Evolutionary conservation across 2,113 vertebrate species (phyloP).

Genomic region (Pyrgilauda ruficollis): DNA sequence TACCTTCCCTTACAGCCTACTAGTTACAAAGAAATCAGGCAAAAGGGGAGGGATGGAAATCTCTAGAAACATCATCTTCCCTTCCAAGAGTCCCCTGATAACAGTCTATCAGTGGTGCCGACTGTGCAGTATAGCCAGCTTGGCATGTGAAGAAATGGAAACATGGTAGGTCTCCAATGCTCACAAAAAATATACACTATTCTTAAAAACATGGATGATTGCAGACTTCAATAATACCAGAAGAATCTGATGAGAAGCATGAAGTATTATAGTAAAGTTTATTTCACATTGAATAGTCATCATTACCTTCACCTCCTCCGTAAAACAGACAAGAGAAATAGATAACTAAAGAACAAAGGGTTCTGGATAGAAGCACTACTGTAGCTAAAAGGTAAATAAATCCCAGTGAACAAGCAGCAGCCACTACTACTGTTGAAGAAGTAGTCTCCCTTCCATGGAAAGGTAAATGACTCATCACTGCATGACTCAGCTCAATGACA

Average conservation of each 20-base stretch:
- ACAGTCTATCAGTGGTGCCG: neutral
- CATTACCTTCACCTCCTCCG: neutral
- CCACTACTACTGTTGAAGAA: neutral
- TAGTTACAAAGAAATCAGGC: neutral
- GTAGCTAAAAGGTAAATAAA: neutral
- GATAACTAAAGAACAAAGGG: neutral
- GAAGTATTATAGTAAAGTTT: neutral
- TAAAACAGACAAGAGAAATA: neutral
- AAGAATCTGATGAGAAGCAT: neutral
- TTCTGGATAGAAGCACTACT: neutral
- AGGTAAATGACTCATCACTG: neutral
- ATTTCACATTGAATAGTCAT: neutral
- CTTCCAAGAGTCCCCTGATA: neutral
- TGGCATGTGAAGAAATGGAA: neutral
- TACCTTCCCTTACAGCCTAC: neutral
- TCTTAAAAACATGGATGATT: neutral
- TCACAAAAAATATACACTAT: neutral
- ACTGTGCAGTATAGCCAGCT: neutral
- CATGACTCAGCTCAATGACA: neutral
- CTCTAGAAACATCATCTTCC: neutral
- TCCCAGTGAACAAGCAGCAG: neutral
- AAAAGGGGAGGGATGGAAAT: neutral
- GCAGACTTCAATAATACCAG: neutral
- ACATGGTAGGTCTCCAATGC: neutral
- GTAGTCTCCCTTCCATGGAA: accelerated